Evolutionary conservation across 2,797 vertebrate species (phyloP), one percentile per base, ranked within the genome.

Genomic region (Coilia nasus): DNA sequence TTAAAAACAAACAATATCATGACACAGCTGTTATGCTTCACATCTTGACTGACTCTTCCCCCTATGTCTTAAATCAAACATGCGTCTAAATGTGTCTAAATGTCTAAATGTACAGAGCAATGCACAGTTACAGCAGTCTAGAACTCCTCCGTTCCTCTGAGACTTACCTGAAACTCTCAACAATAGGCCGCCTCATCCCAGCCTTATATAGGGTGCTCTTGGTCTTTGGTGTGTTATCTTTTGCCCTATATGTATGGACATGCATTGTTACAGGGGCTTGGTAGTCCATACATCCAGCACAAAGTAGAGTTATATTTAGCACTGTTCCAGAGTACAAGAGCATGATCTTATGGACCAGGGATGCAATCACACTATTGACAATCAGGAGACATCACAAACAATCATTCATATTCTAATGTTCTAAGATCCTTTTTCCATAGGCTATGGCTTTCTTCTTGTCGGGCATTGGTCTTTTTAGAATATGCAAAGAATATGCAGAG

Each of bases 181-280:
- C 35, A 82, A 50, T 50, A 17, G 84, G 12, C 83, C 14, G 47
- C 50, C 9, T 75, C 82, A 23, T 25, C 23, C n/a, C 23, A 14
- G 44, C 89, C 87, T 89, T 87, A 89, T 92, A 92, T 93, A 88
- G 9, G 41, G n/a, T 44, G 47, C 2, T 78, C 86, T 82, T 86
- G 86, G 93, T 89, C 91, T 89, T 90, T 90, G 85, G 47, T 82
- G 86, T 56, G 57, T 14, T 82, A 83, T 54, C 84, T 86, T 75
- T 31, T 67, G 35, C 86, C 9, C 88, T 92, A 83, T 90, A 89
- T 10, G 50, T 86, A 89, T 87, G 90, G 91, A 0, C 90, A 87
- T 83, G 89, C 6, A 35, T 81, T 0, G 86, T 85, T 89, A 57
- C 83, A 84, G 86, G 35, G 35, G 35, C 2, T 87, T 88, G 90